Base-by-base conservation (phyloP, 92 coral and sea anemone genomes). In the Umimayanthus kanabou region DNA sequence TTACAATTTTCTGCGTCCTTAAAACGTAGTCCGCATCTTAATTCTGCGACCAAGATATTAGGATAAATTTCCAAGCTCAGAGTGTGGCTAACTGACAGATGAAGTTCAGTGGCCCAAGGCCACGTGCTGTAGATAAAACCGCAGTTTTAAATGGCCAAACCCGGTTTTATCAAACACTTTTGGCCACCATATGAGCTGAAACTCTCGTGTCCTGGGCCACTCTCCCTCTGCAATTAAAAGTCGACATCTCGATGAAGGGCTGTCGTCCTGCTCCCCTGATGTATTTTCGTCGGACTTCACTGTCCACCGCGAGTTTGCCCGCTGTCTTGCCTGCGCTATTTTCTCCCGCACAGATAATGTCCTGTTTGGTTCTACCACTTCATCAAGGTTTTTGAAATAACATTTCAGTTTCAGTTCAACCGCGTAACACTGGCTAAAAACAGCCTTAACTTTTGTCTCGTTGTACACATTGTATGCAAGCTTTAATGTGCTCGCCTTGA, bases 111-210 rank as follows among this genome's bases (percentile, higher is more conserved):
- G 73, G 1, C 72, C n/a, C 61, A 85, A 50, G 53, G 26, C 58
- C 20, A 85, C 89, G 25, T 85, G 89, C 66, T 85, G 82, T 20
- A 85, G 22, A 37, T 47, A 85, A 13, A 49, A 42, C 20, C 88
- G 29, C 1, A 85, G 81, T 1, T 70, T 40, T 0, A 85, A 20
- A 42, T 85, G 89, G 25, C 89, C 64, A 73, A 26, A 76, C 73
- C 39, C n/a, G 28, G 82, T 22, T 16, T 49, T 5, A 20, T 66
- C 8, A 55, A 33, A 85, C 11, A 76, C 82, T 2, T 76, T 4
- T 37, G 82, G 76, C 82, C 89, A 85, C 89, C 89, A 85, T 1
- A 29, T 23, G 2, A 75, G 33, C 16, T 85, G 89, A 39, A 85
- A 85, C 18, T 85, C 82, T 18, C 89, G 37, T 4, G 82, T 85